Evolutionary conservation across 2,888 invertebrate species (phyloP), one percentile per base, ranked within the genome.

Genomic region (Phyto melanocephala): DNA sequence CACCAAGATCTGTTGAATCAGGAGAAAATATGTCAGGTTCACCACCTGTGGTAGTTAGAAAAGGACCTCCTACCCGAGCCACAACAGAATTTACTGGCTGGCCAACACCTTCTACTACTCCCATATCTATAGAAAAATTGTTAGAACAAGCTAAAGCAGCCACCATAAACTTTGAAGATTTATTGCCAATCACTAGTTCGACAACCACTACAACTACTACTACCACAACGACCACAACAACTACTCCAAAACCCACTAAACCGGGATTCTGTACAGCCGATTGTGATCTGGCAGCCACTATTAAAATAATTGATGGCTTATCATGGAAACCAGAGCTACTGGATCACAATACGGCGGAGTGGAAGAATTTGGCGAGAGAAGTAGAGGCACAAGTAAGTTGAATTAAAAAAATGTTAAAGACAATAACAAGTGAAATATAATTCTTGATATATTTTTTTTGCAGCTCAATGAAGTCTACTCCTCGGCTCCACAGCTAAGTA

Each of bases 51-150:
- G 93, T 94, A 67, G 96, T 97, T 86, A 95, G 95, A 84, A 96
- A 95, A 90, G 97, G 96, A 85, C 96, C 96, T 94, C 97, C 97
- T 0, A 93, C 93, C 22, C 95, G 97, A 94, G 95, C 95, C 22
- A 96, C 96, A 8, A 97, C 97, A 17, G 96, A 96, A 90, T 97
- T 97, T 87, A 97, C 96, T 13, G 97, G 97, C 15, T 97, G 97
- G 97, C 96, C 97, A 11, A 95, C 96, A 0, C 95, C 96, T 6
- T 95, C 97, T 1, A 96, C 97, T 0, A 96, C 96, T 0, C 96
- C 96, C 0, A 94, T 96, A 85, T 96, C 96, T 0, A 95, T 96
- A 76, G 96, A 96, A 88, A 95, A 96, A 88, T 92, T 96, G 7
- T 88, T 96, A 62, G 95, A 95, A 90, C 92, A 93, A 85, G 93